Percentiles rank a stretch among this genome's conserved stretches.
Evolutionary conservation across 2,888 invertebrate species (phyloP).

Genomic region (Argyra leucocephala): DNA sequence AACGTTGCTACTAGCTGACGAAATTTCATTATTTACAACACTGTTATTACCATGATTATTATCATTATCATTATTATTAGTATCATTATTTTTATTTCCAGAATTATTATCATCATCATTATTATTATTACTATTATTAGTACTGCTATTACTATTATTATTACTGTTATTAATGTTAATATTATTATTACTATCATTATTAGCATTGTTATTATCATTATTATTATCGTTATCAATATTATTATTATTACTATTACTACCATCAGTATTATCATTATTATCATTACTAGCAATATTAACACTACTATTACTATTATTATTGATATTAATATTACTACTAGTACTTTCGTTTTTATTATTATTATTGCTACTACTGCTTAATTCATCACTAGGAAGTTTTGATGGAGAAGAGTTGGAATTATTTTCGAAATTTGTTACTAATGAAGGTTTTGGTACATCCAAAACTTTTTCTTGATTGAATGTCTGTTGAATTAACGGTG

Average conservation of each 20-base stretch:
- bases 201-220: no score
- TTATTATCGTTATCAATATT: no score
- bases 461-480: slow-evolving; percentile 27
- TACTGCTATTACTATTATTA: no score
- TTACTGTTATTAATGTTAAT: no score
- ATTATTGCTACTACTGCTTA: slow-evolving; percentile 28
- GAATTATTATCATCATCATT: slow-evolving; percentile 34
- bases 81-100: slow-evolving; percentile 41
- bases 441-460: slow-evolving; percentile 23
- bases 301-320: slow-evolving; percentile 41
- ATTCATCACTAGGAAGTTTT: not conserved
- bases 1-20: slow-evolving; percentile 27
- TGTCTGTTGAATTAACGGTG: slow-evolving; percentile 25
- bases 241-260: no score
- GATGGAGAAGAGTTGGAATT: slow-evolving; percentile 41
- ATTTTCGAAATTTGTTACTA: slow-evolving; percentile 12
- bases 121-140: no score
- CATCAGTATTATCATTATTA: no score
- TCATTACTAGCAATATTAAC: slow-evolving; percentile 43
- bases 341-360: slow-evolving; percentile 38
- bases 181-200: no score
- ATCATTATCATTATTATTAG: no score
- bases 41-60: slow-evolving; percentile 42
- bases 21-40: slow-evolving; percentile 42
- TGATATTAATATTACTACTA: no score